A percentile compares a stretch with the other conserved stretches of the same genome.
phyloP scores from a whole-genome alignment of 2,888 invertebrate species.

The Drosophila melanosoma region DNA sequence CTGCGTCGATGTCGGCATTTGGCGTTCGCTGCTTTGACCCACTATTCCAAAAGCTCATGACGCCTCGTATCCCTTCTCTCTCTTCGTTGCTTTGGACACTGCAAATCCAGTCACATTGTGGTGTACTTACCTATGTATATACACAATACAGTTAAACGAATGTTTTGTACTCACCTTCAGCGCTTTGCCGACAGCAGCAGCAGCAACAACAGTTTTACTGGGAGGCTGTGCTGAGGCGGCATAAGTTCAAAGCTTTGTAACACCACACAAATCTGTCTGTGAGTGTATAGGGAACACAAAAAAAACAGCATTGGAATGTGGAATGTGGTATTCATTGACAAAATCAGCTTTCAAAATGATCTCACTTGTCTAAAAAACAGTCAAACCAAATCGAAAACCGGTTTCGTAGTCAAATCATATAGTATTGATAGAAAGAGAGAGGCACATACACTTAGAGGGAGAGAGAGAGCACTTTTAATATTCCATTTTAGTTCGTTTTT shows the following conservation, averaged over 20 bases:
- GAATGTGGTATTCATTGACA: constrained; percentile 85
- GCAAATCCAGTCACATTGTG: constrained; percentile 51
- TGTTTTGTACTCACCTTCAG: constrained; percentile 63
- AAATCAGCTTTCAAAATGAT: constrained; percentile 86
- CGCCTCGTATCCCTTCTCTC: constrained; percentile 1
- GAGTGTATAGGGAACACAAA: constrained; percentile 52
- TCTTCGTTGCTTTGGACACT: constrained; percentile 13
- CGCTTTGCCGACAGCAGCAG: constrained; percentile 9
- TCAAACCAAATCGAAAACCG: constrained; percentile 86
- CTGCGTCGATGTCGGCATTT: constrained; percentile 13
- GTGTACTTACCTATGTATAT: constrained; percentile 29
- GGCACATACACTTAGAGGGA: not conserved
- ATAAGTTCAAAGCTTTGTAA: constrained; percentile 82
- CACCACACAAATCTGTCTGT: constrained; percentile 55
- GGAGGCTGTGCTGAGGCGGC: constrained; percentile 70
- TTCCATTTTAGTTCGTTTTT: constrained; percentile 57
- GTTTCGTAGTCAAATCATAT: constrained; percentile 85
- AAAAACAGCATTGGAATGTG: constrained; percentile 68
- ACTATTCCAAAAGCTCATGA: constrained; percentile 46
- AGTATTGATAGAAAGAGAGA: constrained; percentile 16
- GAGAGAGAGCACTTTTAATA: constrained; percentile 38
- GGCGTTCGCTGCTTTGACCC: constrained; percentile 56
- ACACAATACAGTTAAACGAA: constrained; percentile 30
- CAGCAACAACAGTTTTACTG: constrained; percentile 37
- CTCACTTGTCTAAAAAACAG: constrained; percentile 85